phyloP scores from a whole-genome alignment of 2,113 vertebrate species.

The Daphoenositta chrysoptera region DNA sequence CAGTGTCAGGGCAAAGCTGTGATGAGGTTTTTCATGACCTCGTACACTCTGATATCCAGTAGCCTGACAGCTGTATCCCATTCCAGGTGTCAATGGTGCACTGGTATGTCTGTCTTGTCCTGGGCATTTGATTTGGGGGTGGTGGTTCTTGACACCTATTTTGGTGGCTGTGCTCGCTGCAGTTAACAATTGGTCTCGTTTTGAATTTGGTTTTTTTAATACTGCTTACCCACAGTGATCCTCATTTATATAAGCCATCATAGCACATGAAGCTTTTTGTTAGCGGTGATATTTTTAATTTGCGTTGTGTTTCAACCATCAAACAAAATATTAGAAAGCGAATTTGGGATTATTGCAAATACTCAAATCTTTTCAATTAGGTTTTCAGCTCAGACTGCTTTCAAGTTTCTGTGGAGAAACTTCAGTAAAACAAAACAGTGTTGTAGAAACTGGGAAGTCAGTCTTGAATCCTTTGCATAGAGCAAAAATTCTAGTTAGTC shows the following conservation, averaged over 20 bases:
- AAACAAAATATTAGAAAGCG: neutral
- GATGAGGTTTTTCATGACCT: conserved; percentile 4
- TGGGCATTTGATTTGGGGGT: neutral
- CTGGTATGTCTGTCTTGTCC: neutral
- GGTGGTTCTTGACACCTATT: neutral
- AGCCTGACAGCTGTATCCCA: neutral
- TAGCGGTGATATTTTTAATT: neutral
- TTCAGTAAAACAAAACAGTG: neutral
- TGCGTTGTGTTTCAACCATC: neutral
- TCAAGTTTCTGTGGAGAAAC: neutral
- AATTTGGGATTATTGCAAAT: neutral
- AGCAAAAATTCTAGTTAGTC: neutral
- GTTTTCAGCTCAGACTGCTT: neutral
- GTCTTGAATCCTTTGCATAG: neutral
- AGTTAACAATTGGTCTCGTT: neutral
- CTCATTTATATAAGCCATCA: neutral
- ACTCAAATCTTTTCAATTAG: neutral
- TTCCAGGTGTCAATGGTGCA: neutral
- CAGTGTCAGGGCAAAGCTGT: neutral
- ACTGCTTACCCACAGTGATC: neutral
- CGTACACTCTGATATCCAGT: neutral
- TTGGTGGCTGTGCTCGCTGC: neutral
- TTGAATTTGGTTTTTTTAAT: neutral
- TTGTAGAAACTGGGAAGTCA: neutral
- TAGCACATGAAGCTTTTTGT: neutral